Evolutionary conservation across 2,888 invertebrate genomes (phyloP), one percentile per base, ranked within the genome.

Genomic region (Lasioglossum vierecki): DNA sequence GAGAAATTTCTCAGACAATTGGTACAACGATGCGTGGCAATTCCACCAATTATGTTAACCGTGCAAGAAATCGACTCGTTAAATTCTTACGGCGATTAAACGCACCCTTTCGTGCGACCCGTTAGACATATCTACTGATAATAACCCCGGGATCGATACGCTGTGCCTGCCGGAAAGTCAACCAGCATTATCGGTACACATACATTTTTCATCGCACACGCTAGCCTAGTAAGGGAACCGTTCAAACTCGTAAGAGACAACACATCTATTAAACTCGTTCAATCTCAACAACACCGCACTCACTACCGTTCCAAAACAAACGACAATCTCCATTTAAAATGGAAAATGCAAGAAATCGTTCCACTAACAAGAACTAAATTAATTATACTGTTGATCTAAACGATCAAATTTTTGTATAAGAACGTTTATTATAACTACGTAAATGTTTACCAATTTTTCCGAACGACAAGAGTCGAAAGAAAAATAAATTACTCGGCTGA

Each of bases 61-160:
- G 39, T 30, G 11, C 46, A 73, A 57, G 60, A 85, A 66, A 85
- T 84, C 79, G 75, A 35, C 73, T 89, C 72, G 72, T 89, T 85
- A 89, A 88, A 88, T 83, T 89, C 68, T 83, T 74, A 78, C 70
- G 63, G 44, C 83, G 73, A 82, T 83, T 89, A 88, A 88, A 80
- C 72, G 70, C 72, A 72, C 26, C 71, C 78, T 76, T 72, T 70
- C 53, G 41, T 63, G 44, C 35, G 13, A 74, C 76, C 57, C 73
- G 63, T 26, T 76, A 79, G 30, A 68, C 71, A 22, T 49, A 79
- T 78, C 53, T 76, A 73, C 53, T 75, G 68, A 83, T 89, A 83
- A 85, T 63, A 83, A 79, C 76, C 60, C 1, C 18, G 22, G 49
- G 72, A 80, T 82, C 76, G 49, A 83, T 83, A 83, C 66, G 39